Evolutionary conservation across 2,888 invertebrate species (phyloP).

Genomic region (Melanotus villosus): DNA sequence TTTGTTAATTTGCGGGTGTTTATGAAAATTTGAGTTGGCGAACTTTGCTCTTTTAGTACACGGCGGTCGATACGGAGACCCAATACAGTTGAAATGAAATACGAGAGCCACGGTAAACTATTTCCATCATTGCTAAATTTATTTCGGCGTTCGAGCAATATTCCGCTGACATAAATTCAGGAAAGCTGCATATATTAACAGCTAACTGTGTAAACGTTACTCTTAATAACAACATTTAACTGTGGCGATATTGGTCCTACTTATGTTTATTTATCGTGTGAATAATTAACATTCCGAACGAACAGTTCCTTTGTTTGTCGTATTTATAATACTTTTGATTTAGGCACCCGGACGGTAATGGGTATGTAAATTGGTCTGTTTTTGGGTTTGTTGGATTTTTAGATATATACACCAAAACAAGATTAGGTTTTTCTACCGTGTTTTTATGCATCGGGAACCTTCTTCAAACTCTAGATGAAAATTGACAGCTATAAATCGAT

Average conservation of each 20-base stretch:
- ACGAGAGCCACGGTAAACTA: slow-evolving; percentile 41
- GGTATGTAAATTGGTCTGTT: no score
- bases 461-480: no score
- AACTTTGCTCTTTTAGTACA: slow-evolving; percentile 34
- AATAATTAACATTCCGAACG: slow-evolving; percentile 5
- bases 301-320: background rate
- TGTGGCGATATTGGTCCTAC: slow-evolving; percentile 15
- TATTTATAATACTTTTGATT: background rate
- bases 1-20: background rate
- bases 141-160: slow-evolving; percentile 42
- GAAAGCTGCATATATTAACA: slow-evolving; percentile 42
- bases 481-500: no score
- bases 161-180: slow-evolving; percentile 41
- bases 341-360: background rate
- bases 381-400: no score
- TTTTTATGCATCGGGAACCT: no score
- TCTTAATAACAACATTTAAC: slow-evolving; percentile 27
- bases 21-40: slow-evolving; percentile 14
- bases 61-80: slow-evolving; percentile 36
- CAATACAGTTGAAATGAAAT: slow-evolving; percentile 41
- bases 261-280: slow-evolving; percentile 20
- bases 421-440: no score
- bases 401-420: no score
- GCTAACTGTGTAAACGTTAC: slow-evolving; percentile 28
- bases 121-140: slow-evolving; percentile 46